Evolutionary conservation across 2,113 vertebrate species (phyloP).

Genomic region (Rhynchomys soricoides): DNA sequence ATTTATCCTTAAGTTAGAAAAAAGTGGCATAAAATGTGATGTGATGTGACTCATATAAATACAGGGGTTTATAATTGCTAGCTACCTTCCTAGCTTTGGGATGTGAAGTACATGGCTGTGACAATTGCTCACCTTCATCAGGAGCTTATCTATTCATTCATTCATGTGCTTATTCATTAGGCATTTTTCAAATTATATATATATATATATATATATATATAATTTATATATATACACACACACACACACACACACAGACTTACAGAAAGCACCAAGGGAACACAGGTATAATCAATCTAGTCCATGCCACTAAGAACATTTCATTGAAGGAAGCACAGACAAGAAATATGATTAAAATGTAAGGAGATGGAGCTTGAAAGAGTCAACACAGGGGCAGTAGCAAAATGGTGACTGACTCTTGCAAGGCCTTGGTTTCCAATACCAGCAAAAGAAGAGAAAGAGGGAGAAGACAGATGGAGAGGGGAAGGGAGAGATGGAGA

Average conservation of each 20-base stretch:
- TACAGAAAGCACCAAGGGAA: not conserved
- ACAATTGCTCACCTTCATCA: constrained; percentile 18
- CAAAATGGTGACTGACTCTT: not conserved
- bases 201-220: too few relatives aligned
- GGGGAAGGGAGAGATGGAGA: too few relatives aligned
- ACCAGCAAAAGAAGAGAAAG: not conserved
- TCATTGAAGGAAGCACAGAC: not conserved
- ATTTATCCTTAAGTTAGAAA: not conserved
- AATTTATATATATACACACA: too few relatives aligned
- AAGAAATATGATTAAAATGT: not conserved
- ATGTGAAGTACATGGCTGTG: not conserved
- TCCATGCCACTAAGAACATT: not conserved
- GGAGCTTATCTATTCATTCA: not conserved
- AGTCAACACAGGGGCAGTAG: not conserved
- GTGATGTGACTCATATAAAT: constrained; percentile 40
- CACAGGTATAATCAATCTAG: not conserved
- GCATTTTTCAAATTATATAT: too few relatives aligned
- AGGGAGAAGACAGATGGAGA: not conserved
- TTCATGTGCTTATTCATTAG: not conserved
- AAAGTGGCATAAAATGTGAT: constrained; percentile 42
- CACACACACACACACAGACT: too few relatives aligned
- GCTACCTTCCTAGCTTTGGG: not conserved
- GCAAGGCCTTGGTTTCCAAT: not conserved
- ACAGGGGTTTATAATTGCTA: constrained; percentile 37
- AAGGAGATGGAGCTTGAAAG: not conserved